Evolutionary conservation across 1,140 invertebrate species (phyloP), one percentile per base, ranked within the genome.

Genomic region (Atta cephalotes): DNA sequence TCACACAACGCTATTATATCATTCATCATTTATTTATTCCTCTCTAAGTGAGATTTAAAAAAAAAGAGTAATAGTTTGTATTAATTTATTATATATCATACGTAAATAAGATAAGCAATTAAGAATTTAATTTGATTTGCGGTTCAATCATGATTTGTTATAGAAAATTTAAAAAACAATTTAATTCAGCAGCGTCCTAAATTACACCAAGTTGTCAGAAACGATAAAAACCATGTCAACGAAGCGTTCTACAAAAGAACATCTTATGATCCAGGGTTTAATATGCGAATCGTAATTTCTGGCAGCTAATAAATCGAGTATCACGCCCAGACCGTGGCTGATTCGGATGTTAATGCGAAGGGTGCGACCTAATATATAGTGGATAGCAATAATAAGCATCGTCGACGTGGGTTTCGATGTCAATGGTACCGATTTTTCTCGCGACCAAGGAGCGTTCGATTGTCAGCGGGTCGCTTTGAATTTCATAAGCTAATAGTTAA

Each of bases 261-360:
- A 12, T 65, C 53, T 28, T 71, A 31, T 72, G 62, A 74, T 60
- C 10, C 66, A n/a, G 12, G 4, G 6, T 56, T 74, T 49, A 74
- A 82, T 62, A 74, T 82, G 28, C 39, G 31, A 82, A 76, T 84
- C 85, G 78, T 60, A 51, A 84, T 56, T 80, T 56, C 79, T 49
- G 10, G 25, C 60, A 31, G 81, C 66, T 86, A 87, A 87, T 87
- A 88, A 88, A 88, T 88, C 82, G 87, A 62, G 72, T 86, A 88
- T 86, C 82, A 88, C 87, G 87, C 87, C 87, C 87, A 86, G 35
- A 68, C 45, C 60, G 56, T 49, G 25, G 35, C 74, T 62, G 66
- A 87, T 87, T 87, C 80, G 86, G 45, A 87, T 87, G 79, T 71
- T 87, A 87, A 87, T 87, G 80, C 71, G 60, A 68, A 87, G 71